A percentile compares a stretch with the other conserved stretches of the same genome.
phyloP scores from a whole-genome alignment of 35 echinoderm and acorn worm genomes.

The Nesometra sesokonis region DNA sequence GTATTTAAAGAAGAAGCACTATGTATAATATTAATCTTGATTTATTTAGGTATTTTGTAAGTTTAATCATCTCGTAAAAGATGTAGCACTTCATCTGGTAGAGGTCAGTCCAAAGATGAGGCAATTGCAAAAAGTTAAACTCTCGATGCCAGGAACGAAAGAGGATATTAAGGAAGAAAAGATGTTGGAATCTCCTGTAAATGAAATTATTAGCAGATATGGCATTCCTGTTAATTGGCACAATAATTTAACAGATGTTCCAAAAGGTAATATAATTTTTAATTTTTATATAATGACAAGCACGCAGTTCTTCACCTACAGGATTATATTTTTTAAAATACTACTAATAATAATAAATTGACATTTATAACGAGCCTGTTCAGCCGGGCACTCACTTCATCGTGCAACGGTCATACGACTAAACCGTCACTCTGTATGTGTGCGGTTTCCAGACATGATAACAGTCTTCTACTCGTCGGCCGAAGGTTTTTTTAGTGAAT shows the following conservation, averaged over 20 bases:
- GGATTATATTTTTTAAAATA: no score
- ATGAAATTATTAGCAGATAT: slow-evolving; percentile 24
- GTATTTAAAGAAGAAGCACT: no score
- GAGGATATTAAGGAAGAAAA: background rate
- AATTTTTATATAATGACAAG: no score
- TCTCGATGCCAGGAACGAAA: slow-evolving; percentile 21
- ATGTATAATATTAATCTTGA: background rate
- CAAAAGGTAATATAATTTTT: slow-evolving; percentile 64
- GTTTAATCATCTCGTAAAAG: slow-evolving; percentile 34
- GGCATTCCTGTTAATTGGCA: slow-evolving; percentile 91
- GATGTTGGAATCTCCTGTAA: slow-evolving; percentile 12
- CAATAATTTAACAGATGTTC: slow-evolving; percentile 54
- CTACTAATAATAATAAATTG: no score
- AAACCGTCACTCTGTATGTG: no score
- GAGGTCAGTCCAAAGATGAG: slow-evolving; percentile 95
- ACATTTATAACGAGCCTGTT: no score
- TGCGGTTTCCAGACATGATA: no score
- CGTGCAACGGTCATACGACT: no score
- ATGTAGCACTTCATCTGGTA: slow-evolving; percentile 81
- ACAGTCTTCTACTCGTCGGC: no score
- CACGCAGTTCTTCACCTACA: no score
- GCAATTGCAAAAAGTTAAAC: slow-evolving; percentile 57
- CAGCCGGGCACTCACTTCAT: no score
- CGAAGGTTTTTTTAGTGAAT: no score
- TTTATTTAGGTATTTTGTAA: slow-evolving; percentile 59